These are phyloP conservation scores for Coptodon rendalli DNA, from an alignment of 2,113 vertebrate genomes.

Conservation along the genomic window DNA sequence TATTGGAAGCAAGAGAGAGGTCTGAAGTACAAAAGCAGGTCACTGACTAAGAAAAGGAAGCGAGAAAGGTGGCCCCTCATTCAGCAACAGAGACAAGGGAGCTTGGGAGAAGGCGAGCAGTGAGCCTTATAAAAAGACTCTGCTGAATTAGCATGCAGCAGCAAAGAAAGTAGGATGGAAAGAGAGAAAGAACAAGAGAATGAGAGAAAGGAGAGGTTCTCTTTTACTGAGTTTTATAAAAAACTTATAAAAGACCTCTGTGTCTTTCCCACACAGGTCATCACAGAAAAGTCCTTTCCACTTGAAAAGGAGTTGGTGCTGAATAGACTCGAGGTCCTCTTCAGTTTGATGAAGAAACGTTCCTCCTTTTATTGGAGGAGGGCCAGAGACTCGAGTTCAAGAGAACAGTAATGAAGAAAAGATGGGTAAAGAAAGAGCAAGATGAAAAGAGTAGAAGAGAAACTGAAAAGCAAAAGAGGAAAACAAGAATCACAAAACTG, in stretches of 20 bases:
- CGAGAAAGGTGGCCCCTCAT: constrained; percentile 44
- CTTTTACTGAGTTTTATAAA: constrained; percentile 41
- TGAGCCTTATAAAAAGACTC: background rate
- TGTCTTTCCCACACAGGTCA: constrained; percentile 61
- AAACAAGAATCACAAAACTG: background rate
- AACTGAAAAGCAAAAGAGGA: background rate
- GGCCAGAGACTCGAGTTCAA: constrained; percentile 13
- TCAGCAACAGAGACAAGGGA: constrained; percentile 28
- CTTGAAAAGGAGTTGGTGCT: constrained; percentile 45
- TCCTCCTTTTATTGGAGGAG: constrained; percentile 22
- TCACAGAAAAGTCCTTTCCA: constrained; percentile 17
- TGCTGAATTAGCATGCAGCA: constrained; percentile 4
- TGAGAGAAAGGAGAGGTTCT: constrained; percentile 4
- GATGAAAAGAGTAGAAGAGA: background rate
- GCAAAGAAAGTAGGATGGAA: background rate
- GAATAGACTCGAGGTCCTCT: constrained; percentile 11
- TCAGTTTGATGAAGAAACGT: constrained; percentile 17
- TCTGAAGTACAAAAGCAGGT: constrained; percentile 30
- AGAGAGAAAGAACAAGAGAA: background rate
- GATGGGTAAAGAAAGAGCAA: background rate
- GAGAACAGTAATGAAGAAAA: background rate
- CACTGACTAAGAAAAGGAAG: constrained; percentile 38
- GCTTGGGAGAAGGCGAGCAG: background rate
- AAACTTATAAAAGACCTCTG: constrained; percentile 44
- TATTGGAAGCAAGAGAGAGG: background rate